Base-by-base conservation (phyloP, 2,797 vertebrate genomes). In the Catharus ustulatus region DNA sequence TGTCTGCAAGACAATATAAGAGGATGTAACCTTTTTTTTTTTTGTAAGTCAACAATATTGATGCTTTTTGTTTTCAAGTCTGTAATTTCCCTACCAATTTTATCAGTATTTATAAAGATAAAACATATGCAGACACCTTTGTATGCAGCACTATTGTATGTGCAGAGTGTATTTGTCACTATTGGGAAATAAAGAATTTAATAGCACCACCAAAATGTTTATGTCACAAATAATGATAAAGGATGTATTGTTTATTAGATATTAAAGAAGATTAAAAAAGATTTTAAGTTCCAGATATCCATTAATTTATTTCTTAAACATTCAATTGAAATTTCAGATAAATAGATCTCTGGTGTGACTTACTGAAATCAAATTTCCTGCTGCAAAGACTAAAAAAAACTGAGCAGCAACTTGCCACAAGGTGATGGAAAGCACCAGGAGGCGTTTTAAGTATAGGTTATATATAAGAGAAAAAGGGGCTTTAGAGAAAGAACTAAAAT, bases 11-110 rank as follows among this genome's bases (percentile, higher is more conserved):
- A 92, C 34, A 91, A 80, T 83, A 32, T 26, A 19, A 89, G 42
- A 80, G 73, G 82, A 80, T 71, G 54, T 40, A 83, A 62, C n/a
- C 15, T 62, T 76, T 59, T 22, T 23, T 29, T 84, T 76, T 64
- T 82, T 75, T 84, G 21, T 42, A 87, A 93, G 61, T 54, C 84
- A 92, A 67, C 46, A 83, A 71, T 91, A 94, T 74, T 72, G 72
- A 71, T 80, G 76, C 57, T 83, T 87, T 92, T 89, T 94, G 77
- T 89, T 95, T 93, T 94, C 78, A 92, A 89, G 38, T 83, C 77
- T 80, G 22, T 86, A 80, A 91, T 95, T 93, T 94, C 68, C 64
- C n/a, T 62, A 54, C 68, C 71, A 76, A 23, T 92, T 92, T 93
- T 74, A 91, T 82, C 75, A 82, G 52, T 63, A 46, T 87, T 93